A percentile compares a stretch with the other conserved stretches of the same genome.
Evolutionary conservation across 1,140 invertebrate species (phyloP).

Genomic region (Lordiphosa clarofinis): DNA sequence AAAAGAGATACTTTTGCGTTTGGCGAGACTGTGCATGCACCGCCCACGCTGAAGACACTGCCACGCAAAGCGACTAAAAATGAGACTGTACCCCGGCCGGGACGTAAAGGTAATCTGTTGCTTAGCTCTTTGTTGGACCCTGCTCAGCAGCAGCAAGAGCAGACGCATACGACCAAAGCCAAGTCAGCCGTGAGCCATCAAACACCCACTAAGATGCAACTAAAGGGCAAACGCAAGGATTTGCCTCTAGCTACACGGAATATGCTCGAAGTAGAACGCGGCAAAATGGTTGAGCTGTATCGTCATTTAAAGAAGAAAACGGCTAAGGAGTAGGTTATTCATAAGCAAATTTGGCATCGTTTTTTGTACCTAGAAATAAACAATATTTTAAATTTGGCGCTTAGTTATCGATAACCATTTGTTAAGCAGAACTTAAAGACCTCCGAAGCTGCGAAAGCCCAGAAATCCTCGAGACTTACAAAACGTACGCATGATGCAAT

Average conservation of each 20-base stretch:
- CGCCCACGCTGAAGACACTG: constrained; percentile 81
- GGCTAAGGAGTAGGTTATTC: neutral
- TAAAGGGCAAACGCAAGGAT: constrained; percentile 82
- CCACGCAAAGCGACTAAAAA: constrained; percentile 80
- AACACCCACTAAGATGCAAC: constrained; percentile 68
- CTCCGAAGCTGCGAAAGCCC: too few relatives aligned
- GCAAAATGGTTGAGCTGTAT: constrained; percentile 82
- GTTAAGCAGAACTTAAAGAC: too few relatives aligned
- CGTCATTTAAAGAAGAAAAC: constrained; percentile 80
- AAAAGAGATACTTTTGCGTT: constrained; percentile 82
- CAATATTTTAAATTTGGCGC: too few relatives aligned
- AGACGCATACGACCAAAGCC: constrained; percentile 13
- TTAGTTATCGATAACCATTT: too few relatives aligned
- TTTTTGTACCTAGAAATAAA: constrained; percentile 4
- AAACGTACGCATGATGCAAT: too few relatives aligned
- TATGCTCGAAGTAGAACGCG: constrained; percentile 82
- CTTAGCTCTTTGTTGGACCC: constrained; percentile 75
- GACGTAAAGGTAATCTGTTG: constrained; percentile 81
- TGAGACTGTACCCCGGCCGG: constrained; percentile 79
- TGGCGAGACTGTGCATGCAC: constrained; percentile 84
- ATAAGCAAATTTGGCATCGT: neutral
- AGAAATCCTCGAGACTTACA: too few relatives aligned
- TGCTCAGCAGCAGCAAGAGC: neutral
- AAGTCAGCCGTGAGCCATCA: constrained; percentile 8
- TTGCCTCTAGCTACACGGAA: constrained; percentile 81